Evolutionary conservation across 2,113 vertebrate species (phyloP).

Genomic region (Nycticorax nycticorax): DNA sequence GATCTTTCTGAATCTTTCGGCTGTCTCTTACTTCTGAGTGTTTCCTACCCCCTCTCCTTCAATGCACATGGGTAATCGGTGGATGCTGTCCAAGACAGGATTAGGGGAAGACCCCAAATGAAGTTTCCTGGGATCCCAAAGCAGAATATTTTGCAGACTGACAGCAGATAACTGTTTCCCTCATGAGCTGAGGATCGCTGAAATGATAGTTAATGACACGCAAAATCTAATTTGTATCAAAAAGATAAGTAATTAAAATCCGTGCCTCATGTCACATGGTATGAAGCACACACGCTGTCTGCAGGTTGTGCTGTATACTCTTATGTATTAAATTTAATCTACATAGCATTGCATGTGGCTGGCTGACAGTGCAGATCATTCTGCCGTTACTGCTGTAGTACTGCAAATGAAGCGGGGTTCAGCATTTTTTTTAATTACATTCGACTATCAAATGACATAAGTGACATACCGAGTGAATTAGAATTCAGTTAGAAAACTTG

Average conservation of each 20-base stretch:
- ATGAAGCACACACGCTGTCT: background rate
- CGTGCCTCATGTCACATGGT: background rate
- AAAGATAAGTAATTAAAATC: background rate
- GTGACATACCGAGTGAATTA: background rate
- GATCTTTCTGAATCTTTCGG: constrained; percentile 29
- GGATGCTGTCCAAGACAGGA: background rate
- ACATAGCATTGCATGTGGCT: background rate
- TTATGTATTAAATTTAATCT: background rate
- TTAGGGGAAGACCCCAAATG: background rate
- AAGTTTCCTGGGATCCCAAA: background rate
- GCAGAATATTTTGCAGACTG: background rate
- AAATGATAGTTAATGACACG: background rate
- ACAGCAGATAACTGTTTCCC: background rate
- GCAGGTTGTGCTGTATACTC: background rate
- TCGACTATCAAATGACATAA: background rate
- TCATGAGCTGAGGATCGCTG: background rate
- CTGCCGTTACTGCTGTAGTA: background rate
- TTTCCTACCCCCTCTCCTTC: constrained; percentile 6
- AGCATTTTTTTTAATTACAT: background rate
- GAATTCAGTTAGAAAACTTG: background rate
- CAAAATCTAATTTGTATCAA: background rate
- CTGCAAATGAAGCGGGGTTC: background rate
- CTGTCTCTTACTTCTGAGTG: constrained; percentile 5
- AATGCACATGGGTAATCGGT: background rate
- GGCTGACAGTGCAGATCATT: background rate